Evolutionary conservation across 2,888 invertebrate genomes (phyloP), one percentile per base, ranked within the genome.

Genomic region (Oligia fasciuncula): DNA sequence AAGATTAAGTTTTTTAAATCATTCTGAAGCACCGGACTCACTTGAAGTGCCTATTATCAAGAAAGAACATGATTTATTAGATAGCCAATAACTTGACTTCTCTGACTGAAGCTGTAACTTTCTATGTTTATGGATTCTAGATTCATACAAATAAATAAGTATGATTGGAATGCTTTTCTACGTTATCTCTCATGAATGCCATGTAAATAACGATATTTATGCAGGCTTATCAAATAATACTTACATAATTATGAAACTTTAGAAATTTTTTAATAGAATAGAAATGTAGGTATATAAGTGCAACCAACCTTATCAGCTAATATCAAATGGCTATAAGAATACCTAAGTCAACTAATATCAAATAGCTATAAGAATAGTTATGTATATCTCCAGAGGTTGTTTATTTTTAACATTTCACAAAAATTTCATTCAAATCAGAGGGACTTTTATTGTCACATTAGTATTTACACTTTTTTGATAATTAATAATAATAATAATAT

Each of bases 31-130:
- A 29, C 51, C n/a, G 4, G 6, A 49, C 2, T 60, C 17, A 35
- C 40, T 66, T 62, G n/a, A 67, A 46, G 29, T 40, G 40, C 43
- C 43, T 54, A 8, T 40, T 84, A 69, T 49, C 17, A n/a, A 19
- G 17, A 84, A 57, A 14, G 13, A 63, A 78, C 14, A 43, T 35
- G 8, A 60, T 29, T 29, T 29, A 84, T 84, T 51, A 60, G 14
- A 57, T 65, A 70, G 13, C 43, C 6, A 85, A 57, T 65, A 29
- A 69, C 14, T 43, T 80, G 57, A 35, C 6, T 73, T 35, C 35
- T 51, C 6, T 6, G 40, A 51, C 57, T 51, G 6, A 19, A 80
- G 57, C 80, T 67, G 51, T 72, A 43, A 43, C 4, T 49, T 65
- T 35, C 19, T 14, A 60, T 60, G 0, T 29, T 82, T 49, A 23